Evolutionary conservation across 2,113 vertebrate species (phyloP).

Genomic region (Mugil cephalus): DNA sequence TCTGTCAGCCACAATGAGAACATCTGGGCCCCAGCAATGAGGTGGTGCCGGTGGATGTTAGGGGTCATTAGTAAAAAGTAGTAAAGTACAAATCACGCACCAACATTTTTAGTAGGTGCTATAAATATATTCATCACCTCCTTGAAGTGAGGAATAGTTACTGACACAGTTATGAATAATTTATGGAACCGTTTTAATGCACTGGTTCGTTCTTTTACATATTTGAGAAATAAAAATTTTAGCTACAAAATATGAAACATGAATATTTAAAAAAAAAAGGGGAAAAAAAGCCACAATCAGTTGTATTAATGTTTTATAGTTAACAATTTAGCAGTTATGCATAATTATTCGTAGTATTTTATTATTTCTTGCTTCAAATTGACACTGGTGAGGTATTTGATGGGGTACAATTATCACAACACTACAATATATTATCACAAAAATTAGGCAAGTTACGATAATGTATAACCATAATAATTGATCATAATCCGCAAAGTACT

Average conservation of each 20-base stretch:
- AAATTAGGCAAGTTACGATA: no score
- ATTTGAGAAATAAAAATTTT: not conserved
- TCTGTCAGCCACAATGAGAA: conserved; percentile 40
- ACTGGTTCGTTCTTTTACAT: not conserved
- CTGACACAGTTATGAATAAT: not conserved
- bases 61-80: conserved; percentile 16
- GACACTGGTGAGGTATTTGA: no score
- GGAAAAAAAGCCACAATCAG: not conserved
- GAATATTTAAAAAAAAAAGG: not conserved
- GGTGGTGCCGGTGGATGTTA: not conserved
- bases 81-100: conserved; percentile 4
- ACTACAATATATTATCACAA: no score
- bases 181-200: not conserved
- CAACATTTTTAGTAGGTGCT: conserved; percentile 3
- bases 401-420: no score
- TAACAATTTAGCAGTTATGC: not conserved
- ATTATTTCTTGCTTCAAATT: no score
- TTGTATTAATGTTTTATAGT: no score
- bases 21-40: conserved; percentile 18
- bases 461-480: no score
- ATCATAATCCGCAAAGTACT: no score
- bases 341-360: not conserved
- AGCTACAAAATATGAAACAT: not conserved
- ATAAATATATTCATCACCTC: not conserved
- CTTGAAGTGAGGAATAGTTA: conserved; percentile 3